Evolutionary conservation across 2,797 vertebrate genomes (phyloP), one percentile per base, ranked within the genome.

Genomic region (Halcyon smyrnensis): DNA sequence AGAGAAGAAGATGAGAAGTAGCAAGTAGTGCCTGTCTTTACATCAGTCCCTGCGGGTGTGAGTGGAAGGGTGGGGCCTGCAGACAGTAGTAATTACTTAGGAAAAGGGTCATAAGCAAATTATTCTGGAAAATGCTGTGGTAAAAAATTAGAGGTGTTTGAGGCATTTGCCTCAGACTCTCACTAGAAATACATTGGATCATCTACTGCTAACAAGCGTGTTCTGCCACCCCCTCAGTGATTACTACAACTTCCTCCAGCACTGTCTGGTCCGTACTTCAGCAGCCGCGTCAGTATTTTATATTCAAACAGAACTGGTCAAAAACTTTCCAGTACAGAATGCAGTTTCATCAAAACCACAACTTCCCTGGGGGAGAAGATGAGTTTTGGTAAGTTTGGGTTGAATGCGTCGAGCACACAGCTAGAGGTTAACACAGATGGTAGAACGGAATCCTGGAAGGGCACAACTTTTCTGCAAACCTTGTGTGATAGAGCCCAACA

Each of bases 391-490:
- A 50, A 13, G 25, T 50, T 50, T 45, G 18, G 32, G 50, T 39
- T 63, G 51, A 63, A 56, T 48, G 45, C 15, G 62, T 45, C 6
- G 6, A 43, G 69, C 74, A 30, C 13, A 2, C 2, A 37, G 46
- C 3, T 1, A 4, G 51, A 48, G 25, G 14, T 28, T 48, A 45
- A 34, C 3, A 41, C 46, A 65, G 88, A 12, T 13, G 28, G 28
- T 25, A 16, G 19, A 54, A 24, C 1, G 12, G 12, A 2, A 12
- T 4, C 23, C 2, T 0, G 0, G 28, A 2, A 19, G n/a, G 62
- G 48, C 57, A 62, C 25, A 73, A 4, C 25, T n/a, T 28, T 6
- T 25, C 54, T 37, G 46, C 65, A 73, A 36, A 0, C 19, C 9
- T 60, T 12, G 0, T 3, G 6, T 25, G 69, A 12, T 28, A 1